phyloP scores from a whole-genome alignment of 2,113 vertebrate species.

The Pseudopodoces humilis region DNA sequence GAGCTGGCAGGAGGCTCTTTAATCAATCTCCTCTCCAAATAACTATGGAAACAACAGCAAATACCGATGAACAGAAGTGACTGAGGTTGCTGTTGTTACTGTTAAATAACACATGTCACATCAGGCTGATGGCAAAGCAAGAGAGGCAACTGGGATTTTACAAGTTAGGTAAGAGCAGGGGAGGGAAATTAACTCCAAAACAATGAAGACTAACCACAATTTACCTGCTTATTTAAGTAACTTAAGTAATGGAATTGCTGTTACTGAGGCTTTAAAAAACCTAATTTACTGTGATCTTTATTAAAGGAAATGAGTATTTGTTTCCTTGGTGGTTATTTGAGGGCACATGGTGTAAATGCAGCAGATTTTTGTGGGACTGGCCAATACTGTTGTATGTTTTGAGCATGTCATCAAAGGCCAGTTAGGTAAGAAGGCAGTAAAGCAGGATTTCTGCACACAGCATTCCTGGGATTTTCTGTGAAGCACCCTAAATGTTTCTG shows the following conservation, averaged over 20 bases:
- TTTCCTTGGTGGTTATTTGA: not conserved
- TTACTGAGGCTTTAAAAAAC: not conserved
- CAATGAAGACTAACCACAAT: not conserved
- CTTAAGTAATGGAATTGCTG: not conserved
- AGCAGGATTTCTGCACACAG: not conserved
- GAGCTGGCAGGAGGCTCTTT: not conserved
- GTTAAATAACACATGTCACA: not conserved
- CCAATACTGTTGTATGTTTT: not conserved
- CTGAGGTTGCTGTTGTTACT: not conserved
- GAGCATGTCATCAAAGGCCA: not conserved
- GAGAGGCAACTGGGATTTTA: not conserved
- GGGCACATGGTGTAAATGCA: not conserved
- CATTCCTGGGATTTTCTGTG: conserved; percentile 21
- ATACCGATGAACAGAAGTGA: not conserved
- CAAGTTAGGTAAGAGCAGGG: not conserved
- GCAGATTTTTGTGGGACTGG: not conserved
- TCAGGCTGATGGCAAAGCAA: not conserved
- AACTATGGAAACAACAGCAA: not conserved
- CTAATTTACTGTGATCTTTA: not conserved
- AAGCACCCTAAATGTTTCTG: not conserved
- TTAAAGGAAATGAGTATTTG: not conserved
- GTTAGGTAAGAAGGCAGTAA: not conserved
- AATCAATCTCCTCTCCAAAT: not conserved
- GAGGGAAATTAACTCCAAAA: not conserved
- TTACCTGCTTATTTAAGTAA: not conserved